Percentiles rank a stretch among this genome's conserved stretches.
phyloP scores from a whole-genome alignment of 2,888 invertebrate species.

The Tolmerus cingulatus region DNA sequence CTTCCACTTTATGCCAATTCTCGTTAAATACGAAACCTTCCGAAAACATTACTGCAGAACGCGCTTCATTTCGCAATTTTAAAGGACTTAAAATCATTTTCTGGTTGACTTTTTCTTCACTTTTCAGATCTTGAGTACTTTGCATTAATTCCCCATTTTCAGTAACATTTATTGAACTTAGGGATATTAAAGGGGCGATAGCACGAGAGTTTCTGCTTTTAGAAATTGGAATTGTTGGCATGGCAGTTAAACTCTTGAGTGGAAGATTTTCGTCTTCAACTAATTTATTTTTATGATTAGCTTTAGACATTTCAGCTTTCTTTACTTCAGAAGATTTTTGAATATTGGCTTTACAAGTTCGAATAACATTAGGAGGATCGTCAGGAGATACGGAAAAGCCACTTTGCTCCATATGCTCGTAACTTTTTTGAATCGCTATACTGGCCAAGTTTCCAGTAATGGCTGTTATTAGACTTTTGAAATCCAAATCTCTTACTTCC shows the following conservation, averaged over 20 bases:
- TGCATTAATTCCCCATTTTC: no score
- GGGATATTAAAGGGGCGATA: no score
- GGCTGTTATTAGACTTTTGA: not conserved
- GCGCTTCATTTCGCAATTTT: not conserved
- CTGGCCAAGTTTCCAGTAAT: not conserved
- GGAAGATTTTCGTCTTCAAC: not conserved
- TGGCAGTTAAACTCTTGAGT: not conserved
- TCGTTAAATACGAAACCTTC: not conserved
- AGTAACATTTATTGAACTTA: no score
- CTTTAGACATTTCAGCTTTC: not conserved
- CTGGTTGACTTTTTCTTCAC: no score
- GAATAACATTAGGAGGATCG: not conserved
- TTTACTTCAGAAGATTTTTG: not conserved
- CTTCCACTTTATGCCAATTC: no score
- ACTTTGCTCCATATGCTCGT: not conserved
- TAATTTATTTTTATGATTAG: not conserved
- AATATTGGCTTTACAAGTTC: not conserved
- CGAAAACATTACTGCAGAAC: not conserved
- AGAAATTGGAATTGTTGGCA: not conserved
- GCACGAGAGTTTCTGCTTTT: not conserved
- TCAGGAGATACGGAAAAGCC: not conserved
- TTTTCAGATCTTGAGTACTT: no score
- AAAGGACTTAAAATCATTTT: not conserved
- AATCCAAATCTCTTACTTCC: not conserved
- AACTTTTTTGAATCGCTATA: not conserved